Base-by-base conservation (phyloP, 2,888 invertebrate genomes). In the Phaonia tiefii region DNA sequence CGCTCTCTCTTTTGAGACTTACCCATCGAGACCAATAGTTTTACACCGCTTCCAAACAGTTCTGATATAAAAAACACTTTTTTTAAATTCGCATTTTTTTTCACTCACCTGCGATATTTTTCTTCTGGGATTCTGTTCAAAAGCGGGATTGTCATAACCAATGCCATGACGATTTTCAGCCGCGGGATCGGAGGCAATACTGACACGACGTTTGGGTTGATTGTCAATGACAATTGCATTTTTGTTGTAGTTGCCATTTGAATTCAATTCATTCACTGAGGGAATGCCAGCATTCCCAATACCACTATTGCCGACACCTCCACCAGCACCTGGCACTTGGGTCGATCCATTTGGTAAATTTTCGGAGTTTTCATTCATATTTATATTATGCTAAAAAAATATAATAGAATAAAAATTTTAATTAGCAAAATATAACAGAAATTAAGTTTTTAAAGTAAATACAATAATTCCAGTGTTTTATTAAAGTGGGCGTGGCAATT, bases 91-190 rank as follows among this genome's bases (percentile, higher is more conserved):
- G n/a, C n/a, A n/a, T n/a, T n/a, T n/a, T n/a, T n/a, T 31, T 25
- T 8, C 11, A 73, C 83, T 86, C 83, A 90, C 90, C 88, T 90
- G 91, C 84, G 91, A 91, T 83, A 90, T 90, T 89, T 90, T 91
- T 76, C 89, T 87, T 71, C 88, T 86, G 42, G 90, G 89, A 87
- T 92, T 93, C 91, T 93, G 92, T 86, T 95, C 95, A 76, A 93
- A 94, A 1, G 92, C 94, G 69, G 92, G 91, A 89, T 95, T 94
- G 87, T 95, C 95, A 80, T 94, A 92, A 56, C 93, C 94, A 13
- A 83, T 80, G 37, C 49, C 49, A 56, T 83, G 81, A 42, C 86
- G 46, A 69, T 83, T 70, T 88, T 89, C 88, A 0, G 84, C 82
- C 51, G 92, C 87, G 10, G 92, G 93, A 87, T 93, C 93, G 4